These are phyloP conservation scores for Henricia sp. DNA, from an alignment of 53 echinoderm and acorn worm genomes.

Conservation along the genomic window DNA sequence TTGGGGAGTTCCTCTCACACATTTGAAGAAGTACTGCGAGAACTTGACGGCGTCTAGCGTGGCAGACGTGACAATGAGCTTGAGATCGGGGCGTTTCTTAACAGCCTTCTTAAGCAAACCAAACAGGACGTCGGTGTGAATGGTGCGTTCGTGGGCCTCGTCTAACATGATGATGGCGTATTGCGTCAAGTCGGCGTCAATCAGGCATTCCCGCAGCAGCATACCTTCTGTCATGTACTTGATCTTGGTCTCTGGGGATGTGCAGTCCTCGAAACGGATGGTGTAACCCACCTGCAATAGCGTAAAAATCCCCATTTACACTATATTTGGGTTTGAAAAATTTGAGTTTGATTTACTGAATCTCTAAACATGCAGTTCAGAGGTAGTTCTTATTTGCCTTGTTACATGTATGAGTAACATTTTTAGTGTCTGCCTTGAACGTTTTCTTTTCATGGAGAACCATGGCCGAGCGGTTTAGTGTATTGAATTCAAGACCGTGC, in stretches of 20 bases:
- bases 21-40: slow-evolving; percentile 95
- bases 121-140: slow-evolving; percentile 96
- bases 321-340: no score
- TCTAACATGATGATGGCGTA: slow-evolving; percentile 96
- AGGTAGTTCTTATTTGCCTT: no score
- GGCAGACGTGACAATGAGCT: slow-evolving; percentile 97
- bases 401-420: no score
- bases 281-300: slow-evolving; percentile 90
- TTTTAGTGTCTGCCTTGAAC: no score
- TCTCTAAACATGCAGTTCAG: no score
- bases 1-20: no score
- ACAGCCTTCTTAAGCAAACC: slow-evolving; percentile 96
- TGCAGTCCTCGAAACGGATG: slow-evolving; percentile 99
- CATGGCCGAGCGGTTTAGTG: no score
- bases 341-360: no score
- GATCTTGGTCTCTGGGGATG: slow-evolving; percentile 95
- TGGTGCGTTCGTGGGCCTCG: slow-evolving; percentile 97
- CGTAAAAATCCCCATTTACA: neutral
- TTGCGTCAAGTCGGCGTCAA: slow-evolving; percentile 87
- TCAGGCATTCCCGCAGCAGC: slow-evolving; percentile 90
- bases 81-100: slow-evolving; percentile 84
- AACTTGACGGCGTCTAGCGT: slow-evolving; percentile 97
- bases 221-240: slow-evolving; percentile 99
- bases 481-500: no score
- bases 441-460: no score